Conservation (phyloP, 2,113 vertebrate species). For the Tachycineta bicolor region DNA sequence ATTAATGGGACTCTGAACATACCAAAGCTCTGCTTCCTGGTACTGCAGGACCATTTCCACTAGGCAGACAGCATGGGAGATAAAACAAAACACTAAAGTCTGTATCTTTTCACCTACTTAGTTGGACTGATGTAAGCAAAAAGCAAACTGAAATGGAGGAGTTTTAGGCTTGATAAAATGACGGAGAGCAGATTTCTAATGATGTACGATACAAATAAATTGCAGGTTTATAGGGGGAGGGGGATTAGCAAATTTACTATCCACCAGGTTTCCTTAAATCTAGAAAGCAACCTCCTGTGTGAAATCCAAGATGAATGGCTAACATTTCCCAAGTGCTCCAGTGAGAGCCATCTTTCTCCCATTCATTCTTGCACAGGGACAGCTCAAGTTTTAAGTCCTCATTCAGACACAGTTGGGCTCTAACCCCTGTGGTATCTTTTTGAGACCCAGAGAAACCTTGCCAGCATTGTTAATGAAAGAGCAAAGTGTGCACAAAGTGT, state of each 20-base stretch:
- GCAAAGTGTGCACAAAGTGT: not conserved
- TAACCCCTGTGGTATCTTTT: constrained; percentile 14
- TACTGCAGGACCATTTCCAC: not conserved
- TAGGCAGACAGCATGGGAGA: not conserved
- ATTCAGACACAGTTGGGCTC: constrained; percentile 4
- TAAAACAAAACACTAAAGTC: not conserved
- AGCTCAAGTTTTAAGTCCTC: constrained; percentile 39
- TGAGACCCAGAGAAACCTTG: constrained; percentile 9
- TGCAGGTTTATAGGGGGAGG: not conserved
- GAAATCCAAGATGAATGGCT: constrained; percentile 49
- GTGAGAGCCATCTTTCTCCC: constrained; percentile 38
- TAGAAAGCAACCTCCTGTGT: constrained; percentile 29
- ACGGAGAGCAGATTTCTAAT: not conserved
- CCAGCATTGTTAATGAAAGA: not conserved
- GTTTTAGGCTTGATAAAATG: not conserved
- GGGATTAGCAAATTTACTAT: constrained; percentile 45
- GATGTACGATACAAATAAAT: not conserved
- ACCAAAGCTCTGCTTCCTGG: not conserved
- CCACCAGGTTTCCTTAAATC: constrained; percentile 29
- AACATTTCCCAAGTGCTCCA: constrained; percentile 39
- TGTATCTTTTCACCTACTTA: not conserved
- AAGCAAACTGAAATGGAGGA: constrained; percentile 9
- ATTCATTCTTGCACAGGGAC: constrained; percentile 33
- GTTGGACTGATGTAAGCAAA: not conserved
- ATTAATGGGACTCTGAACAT: not conserved